Conservation (phyloP, 2,113 vertebrate genomes). For the Mastomys coucha region DNA sequence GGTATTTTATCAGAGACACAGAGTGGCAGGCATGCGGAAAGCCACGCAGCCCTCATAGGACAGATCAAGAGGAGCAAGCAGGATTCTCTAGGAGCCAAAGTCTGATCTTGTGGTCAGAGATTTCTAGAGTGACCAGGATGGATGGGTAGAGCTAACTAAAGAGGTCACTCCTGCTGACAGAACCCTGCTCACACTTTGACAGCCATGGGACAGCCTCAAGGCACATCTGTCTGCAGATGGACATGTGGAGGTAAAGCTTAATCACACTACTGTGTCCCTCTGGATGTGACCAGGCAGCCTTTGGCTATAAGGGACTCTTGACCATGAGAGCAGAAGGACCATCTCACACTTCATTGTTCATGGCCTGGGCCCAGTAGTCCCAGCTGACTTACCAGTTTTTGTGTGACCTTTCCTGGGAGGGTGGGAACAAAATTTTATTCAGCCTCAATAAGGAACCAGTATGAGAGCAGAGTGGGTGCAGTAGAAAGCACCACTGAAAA, state of each 20-base stretch:
- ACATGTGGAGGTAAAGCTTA: accelerated
- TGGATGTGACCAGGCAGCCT: not conserved
- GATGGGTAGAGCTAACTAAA: not conserved
- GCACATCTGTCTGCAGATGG: not conserved
- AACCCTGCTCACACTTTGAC: not conserved
- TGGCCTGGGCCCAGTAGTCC: accelerated
- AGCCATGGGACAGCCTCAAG: too few species aligned
- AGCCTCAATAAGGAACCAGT: not conserved
- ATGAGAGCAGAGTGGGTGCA: too few species aligned
- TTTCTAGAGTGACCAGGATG: not conserved
- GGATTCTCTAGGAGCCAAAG: not conserved
- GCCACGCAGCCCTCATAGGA: accelerated
- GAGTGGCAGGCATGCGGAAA: accelerated
- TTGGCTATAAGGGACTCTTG: not conserved
- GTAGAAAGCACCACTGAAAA: not conserved
- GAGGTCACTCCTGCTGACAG: not conserved
- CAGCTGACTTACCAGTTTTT: too few species aligned
- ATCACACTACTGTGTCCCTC: not conserved
- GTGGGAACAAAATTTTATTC: not conserved
- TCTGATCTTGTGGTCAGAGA: accelerated
- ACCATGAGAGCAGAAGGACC: too few species aligned
- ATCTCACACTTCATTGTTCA: too few species aligned
- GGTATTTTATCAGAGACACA: not conserved
- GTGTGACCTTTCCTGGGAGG: not conserved
- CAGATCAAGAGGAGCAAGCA: too few species aligned